Percentiles rank a stretch among this genome's conserved stretches.
phyloP scores from a whole-genome alignment of 2,113 vertebrate species.

The Hemibagrus wyckioides region DNA sequence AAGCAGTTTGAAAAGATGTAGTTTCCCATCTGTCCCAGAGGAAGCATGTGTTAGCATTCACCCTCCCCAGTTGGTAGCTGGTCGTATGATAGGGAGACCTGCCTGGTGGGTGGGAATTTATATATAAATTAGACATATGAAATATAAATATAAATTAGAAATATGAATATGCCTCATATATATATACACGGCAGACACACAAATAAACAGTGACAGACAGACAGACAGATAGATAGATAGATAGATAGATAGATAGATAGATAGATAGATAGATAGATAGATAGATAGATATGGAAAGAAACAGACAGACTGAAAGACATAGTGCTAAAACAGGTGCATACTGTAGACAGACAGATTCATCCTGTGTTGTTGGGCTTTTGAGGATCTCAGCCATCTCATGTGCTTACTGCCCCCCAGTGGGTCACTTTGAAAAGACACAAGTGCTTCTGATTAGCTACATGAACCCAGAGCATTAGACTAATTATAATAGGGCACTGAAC shows the following conservation, averaged over 20 bases:
- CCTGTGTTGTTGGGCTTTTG: not conserved
- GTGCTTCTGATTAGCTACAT: not conserved
- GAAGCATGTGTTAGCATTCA: not conserved
- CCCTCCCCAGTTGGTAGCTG: not conserved
- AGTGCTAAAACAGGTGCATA: conserved; percentile 1
- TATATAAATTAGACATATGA: not conserved
- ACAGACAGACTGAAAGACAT: not conserved
- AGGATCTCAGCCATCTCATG: conserved; percentile 13
- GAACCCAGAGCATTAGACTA: not conserved
- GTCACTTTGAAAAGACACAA: conserved; percentile 17
- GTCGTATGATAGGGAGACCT: not conserved
- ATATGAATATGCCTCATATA: too few relatives aligned
- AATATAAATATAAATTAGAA: not conserved
- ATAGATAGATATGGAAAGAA: not conserved
- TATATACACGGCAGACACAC: too few relatives aligned
- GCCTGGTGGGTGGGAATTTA: not conserved
- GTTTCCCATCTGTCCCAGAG: not conserved
- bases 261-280: not conserved
- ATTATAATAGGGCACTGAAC: not conserved
- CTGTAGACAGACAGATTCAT: conserved; percentile 10
- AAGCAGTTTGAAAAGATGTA: too few relatives aligned
- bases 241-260: not conserved
- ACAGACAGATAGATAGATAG: not conserved
- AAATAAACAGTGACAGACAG: too few relatives aligned
- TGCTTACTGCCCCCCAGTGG: conserved; percentile 53